Conservation (phyloP, 2,888 invertebrate genomes). For the Abrostola tripartita region DNA sequence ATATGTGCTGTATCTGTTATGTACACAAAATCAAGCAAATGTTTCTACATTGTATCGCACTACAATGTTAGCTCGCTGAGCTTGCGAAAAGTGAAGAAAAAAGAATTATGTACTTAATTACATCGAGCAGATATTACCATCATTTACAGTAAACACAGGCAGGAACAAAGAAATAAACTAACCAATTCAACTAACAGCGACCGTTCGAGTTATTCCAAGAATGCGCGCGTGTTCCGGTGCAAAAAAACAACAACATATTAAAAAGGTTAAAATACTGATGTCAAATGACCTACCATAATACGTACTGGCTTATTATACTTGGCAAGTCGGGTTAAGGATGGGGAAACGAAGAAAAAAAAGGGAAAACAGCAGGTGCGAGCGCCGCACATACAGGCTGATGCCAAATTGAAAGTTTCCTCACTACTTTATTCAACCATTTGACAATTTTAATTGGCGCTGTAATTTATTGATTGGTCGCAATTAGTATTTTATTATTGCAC, state of each 20-base stretch:
- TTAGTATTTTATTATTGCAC: conserved; percentile 16
- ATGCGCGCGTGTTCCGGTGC: conserved; percentile 56
- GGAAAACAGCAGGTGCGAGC: conserved; percentile 75
- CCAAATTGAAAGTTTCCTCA: conserved; percentile 33
- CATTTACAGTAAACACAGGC: conserved; percentile 12
- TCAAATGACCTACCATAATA: conserved; percentile 79
- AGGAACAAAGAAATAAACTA: conserved; percentile 46
- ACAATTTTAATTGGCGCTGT: conserved; percentile 24
- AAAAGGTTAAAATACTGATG: conserved; percentile 65
- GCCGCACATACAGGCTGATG: conserved; percentile 65
- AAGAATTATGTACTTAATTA: conserved; percentile 9
- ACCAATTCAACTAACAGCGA: conserved; percentile 44
- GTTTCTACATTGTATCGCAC: neutral
- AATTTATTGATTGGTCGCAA: conserved; percentile 25
- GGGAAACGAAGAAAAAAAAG: conserved; percentile 62
- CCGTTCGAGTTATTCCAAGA: conserved; percentile 36
- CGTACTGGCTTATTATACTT: conserved; percentile 70
- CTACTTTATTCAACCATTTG: conserved; percentile 18
- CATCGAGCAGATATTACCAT: conserved; percentile 6
- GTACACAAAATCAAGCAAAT: too few relatives aligned
- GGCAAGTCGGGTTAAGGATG: conserved; percentile 67
- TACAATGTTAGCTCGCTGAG: neutral
- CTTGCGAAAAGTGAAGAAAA: conserved; percentile 6
- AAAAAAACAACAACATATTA: conserved; percentile 52
- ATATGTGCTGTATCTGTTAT: too few relatives aligned